Percentiles rank a stretch among this genome's conserved stretches.
Conservation (phyloP, 2,113 vertebrate species). For the Cisticola juncidis region DNA sequence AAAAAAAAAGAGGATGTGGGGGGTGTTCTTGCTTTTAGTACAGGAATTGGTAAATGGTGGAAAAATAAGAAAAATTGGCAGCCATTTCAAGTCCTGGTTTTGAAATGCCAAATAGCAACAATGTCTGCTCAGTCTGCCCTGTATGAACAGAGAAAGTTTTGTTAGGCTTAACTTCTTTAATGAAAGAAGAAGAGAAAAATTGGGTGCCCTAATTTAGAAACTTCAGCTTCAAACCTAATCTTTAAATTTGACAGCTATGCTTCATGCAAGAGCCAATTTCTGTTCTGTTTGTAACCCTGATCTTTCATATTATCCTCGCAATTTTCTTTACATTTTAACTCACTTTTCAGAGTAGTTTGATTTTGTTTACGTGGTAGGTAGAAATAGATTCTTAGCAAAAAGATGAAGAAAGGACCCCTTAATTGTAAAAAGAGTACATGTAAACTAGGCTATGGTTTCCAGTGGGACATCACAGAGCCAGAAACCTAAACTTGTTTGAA, state of each 20-base stretch:
- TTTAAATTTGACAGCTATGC: not conserved
- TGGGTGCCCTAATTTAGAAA: not conserved
- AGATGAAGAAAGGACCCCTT: not conserved
- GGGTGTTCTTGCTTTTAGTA: not conserved
- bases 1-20: fast-evolving
- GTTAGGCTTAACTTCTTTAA: not conserved
- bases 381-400: not conserved
- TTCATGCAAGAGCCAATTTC: not conserved
- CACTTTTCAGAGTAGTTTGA: not conserved
- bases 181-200: not conserved
- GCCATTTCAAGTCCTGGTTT: not conserved
- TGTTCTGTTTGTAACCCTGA: not conserved
- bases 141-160: not conserved
- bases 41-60: not conserved
- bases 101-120: not conserved
- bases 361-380: not conserved
- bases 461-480: not conserved
- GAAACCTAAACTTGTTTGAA: not conserved
- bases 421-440: not conserved
- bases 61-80: not conserved
- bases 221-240: not conserved
- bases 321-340: not conserved
- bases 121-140: not conserved
- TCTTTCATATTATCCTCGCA: not conserved
- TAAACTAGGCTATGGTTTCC: not conserved